A percentile compares a stretch with the other conserved stretches of the same genome.
These are phyloP conservation scores for Scytalopus superciliaris DNA, from an alignment of 2,113 vertebrate species.

Conservation along the genomic window DNA sequence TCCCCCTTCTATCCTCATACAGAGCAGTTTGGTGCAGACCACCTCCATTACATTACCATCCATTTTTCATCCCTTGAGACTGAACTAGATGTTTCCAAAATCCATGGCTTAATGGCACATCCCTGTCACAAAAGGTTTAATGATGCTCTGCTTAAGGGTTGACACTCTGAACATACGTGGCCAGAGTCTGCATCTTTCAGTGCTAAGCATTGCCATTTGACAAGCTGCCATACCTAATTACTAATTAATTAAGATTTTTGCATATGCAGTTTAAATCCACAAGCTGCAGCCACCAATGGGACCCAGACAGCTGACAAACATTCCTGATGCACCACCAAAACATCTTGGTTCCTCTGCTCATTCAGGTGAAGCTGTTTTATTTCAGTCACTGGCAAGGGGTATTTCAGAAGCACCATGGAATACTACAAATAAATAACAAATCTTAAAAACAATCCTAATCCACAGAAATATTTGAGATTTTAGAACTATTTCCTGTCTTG, in stretches of 20 bases:
- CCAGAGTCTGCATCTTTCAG: background rate
- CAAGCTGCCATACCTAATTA: constrained; percentile 19
- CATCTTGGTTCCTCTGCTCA: background rate
- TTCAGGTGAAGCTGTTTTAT: background rate
- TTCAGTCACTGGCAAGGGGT: background rate
- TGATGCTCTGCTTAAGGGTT: background rate
- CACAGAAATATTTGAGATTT: background rate
- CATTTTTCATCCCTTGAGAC: background rate
- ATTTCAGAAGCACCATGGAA: background rate
- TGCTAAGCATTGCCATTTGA: background rate
- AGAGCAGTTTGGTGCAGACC: background rate
- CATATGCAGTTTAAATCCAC: background rate
- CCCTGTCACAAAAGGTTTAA: background rate
- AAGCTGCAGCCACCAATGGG: accelerated
- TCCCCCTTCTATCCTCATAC: accelerated
- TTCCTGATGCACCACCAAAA: background rate
- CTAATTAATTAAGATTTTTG: constrained; percentile 50
- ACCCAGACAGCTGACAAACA: background rate
- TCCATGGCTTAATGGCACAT: accelerated
- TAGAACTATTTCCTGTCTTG: background rate
- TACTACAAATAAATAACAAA: background rate
- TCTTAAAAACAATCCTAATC: background rate
- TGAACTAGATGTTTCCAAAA: background rate
- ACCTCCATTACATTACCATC: background rate
- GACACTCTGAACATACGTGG: accelerated